A percentile compares a stretch with the other conserved stretches of the same genome.
Conservation (phyloP, 2,888 invertebrate genomes). For the Diaperis boleti region DNA sequence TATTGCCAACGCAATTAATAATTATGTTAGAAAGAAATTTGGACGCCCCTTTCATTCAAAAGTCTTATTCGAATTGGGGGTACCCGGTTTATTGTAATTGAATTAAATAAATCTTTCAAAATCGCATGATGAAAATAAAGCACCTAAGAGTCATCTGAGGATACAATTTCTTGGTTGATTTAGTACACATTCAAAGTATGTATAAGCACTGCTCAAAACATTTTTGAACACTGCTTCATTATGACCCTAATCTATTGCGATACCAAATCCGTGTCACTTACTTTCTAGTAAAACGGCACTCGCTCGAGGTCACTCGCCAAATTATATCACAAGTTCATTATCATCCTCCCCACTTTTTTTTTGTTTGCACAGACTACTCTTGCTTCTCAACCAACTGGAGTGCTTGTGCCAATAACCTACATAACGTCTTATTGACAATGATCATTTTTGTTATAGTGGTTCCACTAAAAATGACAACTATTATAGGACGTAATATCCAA, state of each 20-base stretch:
- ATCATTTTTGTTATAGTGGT: neutral
- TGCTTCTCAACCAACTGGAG: constrained; percentile 3
- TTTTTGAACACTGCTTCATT: constrained; percentile 13
- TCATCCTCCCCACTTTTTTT: constrained; percentile 23
- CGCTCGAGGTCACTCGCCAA: constrained; percentile 21
- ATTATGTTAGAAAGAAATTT: too few relatives aligned
- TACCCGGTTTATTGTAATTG: too few relatives aligned
- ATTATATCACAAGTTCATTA: constrained; percentile 40
- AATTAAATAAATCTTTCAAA: too few relatives aligned
- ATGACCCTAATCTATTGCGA: constrained; percentile 18
- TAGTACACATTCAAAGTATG: too few relatives aligned
- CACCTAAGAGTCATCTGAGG: too few relatives aligned
- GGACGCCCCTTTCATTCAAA: too few relatives aligned
- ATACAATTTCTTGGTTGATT: too few relatives aligned
- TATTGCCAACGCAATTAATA: too few relatives aligned
- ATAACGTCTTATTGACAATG: neutral
- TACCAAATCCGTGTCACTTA: constrained; percentile 35
- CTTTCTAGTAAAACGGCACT: constrained; percentile 37
- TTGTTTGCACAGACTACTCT: constrained; percentile 3
- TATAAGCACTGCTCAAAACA: constrained; percentile 1
- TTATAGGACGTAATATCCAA: neutral
- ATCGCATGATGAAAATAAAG: too few relatives aligned
- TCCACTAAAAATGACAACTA: neutral
- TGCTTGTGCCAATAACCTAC: constrained; percentile 24
- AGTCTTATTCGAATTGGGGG: too few relatives aligned